Conservation (phyloP, 2,888 invertebrate species). For the Muscina levida region DNA sequence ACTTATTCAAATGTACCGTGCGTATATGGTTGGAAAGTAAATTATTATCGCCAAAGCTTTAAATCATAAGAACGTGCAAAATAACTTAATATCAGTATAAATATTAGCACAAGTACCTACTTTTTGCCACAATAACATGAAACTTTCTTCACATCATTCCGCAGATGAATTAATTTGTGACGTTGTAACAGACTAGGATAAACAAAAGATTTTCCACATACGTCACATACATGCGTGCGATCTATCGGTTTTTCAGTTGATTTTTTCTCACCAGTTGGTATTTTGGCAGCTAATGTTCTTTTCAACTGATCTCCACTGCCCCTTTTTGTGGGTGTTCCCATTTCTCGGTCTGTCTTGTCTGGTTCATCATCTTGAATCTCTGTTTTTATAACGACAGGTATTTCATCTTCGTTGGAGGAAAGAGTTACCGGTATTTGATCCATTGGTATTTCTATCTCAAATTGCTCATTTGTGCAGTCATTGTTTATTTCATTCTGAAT, state of each 20-base stretch:
- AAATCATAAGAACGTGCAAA: neutral
- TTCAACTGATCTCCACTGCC: neutral
- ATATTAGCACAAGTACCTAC: conserved; percentile 70
- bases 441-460: too few species aligned
- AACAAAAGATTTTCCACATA: conserved; percentile 74
- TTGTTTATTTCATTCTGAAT: too few species aligned
- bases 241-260: conserved; percentile 41
- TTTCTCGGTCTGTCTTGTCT: neutral
- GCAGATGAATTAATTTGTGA: conserved; percentile 75
- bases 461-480: too few species aligned
- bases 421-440: neutral
- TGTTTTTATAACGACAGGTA: neutral
- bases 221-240: conserved; percentile 72
- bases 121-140: conserved; percentile 71
- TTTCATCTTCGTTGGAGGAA: neutral
- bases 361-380: neutral
- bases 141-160: conserved; percentile 73
- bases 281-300: neutral
- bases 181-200: conserved; percentile 70
- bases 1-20: conserved; percentile 74
- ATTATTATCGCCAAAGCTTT: conserved; percentile 74
- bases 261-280: neutral
- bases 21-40: conserved; percentile 73
- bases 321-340: neutral
- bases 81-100: neutral